These are phyloP conservation scores for Callyntrura guangdongensis DNA, from an alignment of 2,888 invertebrate species.

Conservation along the genomic window DNA sequence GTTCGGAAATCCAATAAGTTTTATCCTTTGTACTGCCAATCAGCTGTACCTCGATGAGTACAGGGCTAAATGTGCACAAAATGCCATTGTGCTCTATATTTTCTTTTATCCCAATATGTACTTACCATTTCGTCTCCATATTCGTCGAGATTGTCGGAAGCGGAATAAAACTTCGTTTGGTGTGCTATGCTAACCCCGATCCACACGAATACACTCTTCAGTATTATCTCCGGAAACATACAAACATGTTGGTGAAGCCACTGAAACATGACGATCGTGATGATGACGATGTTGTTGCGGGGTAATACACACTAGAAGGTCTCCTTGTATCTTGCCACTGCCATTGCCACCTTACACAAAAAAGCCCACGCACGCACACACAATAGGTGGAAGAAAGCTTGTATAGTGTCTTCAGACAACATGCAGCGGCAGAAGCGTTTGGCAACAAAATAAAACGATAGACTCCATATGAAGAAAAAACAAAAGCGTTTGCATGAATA, in stretches of 20 bases:
- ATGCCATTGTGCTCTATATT: background rate
- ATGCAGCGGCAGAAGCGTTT: background rate
- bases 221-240: conserved; percentile 27
- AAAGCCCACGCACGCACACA: background rate
- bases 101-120: background rate
- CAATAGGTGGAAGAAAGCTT: background rate
- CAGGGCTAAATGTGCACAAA: conserved; percentile 38
- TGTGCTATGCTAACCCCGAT: background rate
- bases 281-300: conserved; percentile 33
- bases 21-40: conserved; percentile 69
- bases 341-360: background rate
- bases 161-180: background rate
- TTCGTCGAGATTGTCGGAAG: background rate
- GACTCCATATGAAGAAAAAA: background rate
- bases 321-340: background rate
- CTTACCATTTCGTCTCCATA: background rate
- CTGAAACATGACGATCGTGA: conserved; percentile 20
- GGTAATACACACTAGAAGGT: background rate
- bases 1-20: conserved; percentile 71
- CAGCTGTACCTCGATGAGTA: conserved; percentile 31
- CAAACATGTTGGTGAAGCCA: conserved; percentile 49
- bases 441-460: background rate
- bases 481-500: background rate
- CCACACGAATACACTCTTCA: background rate
- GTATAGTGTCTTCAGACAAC: background rate